Percentiles rank a stretch among this genome's conserved stretches.
Evolutionary conservation across 2,888 invertebrate genomes (phyloP).

Genomic region (Mamestra brassicae): DNA sequence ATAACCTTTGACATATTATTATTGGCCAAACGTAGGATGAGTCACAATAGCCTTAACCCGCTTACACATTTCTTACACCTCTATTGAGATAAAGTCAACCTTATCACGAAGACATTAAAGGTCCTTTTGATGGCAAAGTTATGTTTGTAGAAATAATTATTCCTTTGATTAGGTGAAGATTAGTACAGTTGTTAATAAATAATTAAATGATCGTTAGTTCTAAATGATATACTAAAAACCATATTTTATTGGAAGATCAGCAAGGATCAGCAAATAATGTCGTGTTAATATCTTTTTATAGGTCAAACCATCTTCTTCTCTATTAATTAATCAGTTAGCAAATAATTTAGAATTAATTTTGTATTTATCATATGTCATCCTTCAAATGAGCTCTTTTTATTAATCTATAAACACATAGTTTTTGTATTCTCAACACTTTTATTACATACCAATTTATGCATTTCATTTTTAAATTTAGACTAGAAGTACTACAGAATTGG

Average conservation of each 20-base stretch:
- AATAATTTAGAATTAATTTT: constrained; percentile 14
- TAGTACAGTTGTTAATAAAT: constrained; percentile 19
- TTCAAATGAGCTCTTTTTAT: not conserved
- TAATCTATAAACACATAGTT: not conserved
- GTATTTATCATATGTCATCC: too few relatives aligned
- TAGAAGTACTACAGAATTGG: not conserved
- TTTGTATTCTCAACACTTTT: not conserved
- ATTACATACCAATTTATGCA: not conserved
- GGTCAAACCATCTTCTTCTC: not conserved
- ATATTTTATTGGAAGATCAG: not conserved
- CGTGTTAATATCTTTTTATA: constrained; percentile 1
- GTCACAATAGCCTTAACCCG: constrained; percentile 34
- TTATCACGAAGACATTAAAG: not conserved
- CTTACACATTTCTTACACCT: constrained; percentile 4
- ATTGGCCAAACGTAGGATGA: constrained; percentile 50
- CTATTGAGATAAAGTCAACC: constrained; percentile 1
- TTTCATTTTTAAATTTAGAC: not conserved
- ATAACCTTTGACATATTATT: constrained; percentile 71
- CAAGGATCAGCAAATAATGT: not conserved
- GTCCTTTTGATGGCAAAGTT: not conserved
- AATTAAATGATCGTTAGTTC: constrained; percentile 25
- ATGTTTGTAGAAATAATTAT: not conserved
- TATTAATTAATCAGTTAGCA: too few relatives aligned
- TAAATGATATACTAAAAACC: not conserved
- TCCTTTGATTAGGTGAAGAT: constrained; percentile 9